Evolutionary conservation across 2,797 vertebrate species (phyloP).

Genomic region (Paedocypris micromegethes): DNA sequence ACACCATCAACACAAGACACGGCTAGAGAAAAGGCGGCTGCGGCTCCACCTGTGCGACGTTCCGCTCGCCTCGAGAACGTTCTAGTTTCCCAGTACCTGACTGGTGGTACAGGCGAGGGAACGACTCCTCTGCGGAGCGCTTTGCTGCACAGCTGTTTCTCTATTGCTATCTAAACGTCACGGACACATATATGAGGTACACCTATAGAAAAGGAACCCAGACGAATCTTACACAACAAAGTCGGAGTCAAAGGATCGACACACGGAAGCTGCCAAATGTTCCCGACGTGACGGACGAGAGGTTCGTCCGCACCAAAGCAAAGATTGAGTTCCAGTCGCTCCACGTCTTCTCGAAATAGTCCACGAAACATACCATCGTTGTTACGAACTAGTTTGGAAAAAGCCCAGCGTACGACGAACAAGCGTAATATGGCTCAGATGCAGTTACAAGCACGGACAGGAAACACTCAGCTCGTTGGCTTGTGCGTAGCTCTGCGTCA

Average conservation of each 20-base stretch:
- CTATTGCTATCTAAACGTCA: conserved; percentile 68
- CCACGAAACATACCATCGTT: conserved; percentile 39
- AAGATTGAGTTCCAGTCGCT: conserved; percentile 12
- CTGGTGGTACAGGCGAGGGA: too few species aligned
- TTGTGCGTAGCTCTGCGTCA: conserved; percentile 41
- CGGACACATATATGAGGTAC: conserved; percentile 63
- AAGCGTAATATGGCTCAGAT: conserved; percentile 72
- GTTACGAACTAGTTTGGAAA: conserved; percentile 39
- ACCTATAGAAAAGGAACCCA: conserved; percentile 62
- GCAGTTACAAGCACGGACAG: conserved; percentile 63
- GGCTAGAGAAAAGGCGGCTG: conserved; percentile 48
- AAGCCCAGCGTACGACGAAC: conserved; percentile 55
- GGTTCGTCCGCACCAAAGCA: not conserved
- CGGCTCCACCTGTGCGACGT: conserved; percentile 37
- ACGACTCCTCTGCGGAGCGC: conserved; percentile 25
- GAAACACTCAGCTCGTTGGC: conserved; percentile 42
- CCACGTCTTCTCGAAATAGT: conserved; percentile 41
- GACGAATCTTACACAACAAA: conserved; percentile 63
- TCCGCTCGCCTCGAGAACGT: too few species aligned
- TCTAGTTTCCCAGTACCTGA: too few species aligned
- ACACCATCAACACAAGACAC: conserved; percentile 66
- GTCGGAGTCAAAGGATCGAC: conserved; percentile 45
- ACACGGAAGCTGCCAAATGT: conserved; percentile 45
- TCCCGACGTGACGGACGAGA: conserved; percentile 39
- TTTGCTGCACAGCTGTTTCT: conserved; percentile 59